Evolutionary conservation across 2,888 invertebrate species (phyloP), one percentile per base, ranked within the genome.

Genomic region (Conomelus anceps): DNA sequence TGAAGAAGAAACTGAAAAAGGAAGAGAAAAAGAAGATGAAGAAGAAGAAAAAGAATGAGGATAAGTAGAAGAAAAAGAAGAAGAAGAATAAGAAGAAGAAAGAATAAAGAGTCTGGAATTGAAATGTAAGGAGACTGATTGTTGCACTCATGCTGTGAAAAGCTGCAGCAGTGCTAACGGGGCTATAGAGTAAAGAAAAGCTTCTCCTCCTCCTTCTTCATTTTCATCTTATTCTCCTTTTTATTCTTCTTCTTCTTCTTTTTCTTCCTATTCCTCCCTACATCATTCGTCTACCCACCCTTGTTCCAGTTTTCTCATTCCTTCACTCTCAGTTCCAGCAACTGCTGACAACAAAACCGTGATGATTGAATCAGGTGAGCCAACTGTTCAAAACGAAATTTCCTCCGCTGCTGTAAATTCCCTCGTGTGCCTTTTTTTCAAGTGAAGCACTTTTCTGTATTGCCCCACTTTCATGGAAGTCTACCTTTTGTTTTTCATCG

Each of bases 21-120:
- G 41, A 17, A 41, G 41, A 41, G 17, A 20, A 41, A 7, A 17
- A 41, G 17, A 41, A 41, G 17, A 20, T 17, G 17, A 17, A 87
- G 88, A 87, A 87, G 88, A 87, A 87, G 84, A n/a, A 87, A 26
- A 87, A 87, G 88, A 87, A n/a, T 9, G 23, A 20, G 29, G 23
- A 29, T n/a, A 3, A 22, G 22, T 29, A 34, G 34, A 88, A 34
- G 1, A 26, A 88, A 9, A 88, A 88, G 22, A 34, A 84, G 88
- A n/a, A 26, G 34, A 88, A 84, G 88, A 84, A 88, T n/a, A 23
- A 29, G 84, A 29, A 1, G 1, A 29, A n/a, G 88, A 84, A 88
- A 20, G 26, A 88, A n/a, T n/a, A 88, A 29, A 11, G 20, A 88
- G 88, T n/a, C 17, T 29, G 34, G 22, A 22, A 23, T 24, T 86